Evolutionary conservation across 2,888 invertebrate genomes (phyloP).

Genomic region (Erebia epiphron): DNA sequence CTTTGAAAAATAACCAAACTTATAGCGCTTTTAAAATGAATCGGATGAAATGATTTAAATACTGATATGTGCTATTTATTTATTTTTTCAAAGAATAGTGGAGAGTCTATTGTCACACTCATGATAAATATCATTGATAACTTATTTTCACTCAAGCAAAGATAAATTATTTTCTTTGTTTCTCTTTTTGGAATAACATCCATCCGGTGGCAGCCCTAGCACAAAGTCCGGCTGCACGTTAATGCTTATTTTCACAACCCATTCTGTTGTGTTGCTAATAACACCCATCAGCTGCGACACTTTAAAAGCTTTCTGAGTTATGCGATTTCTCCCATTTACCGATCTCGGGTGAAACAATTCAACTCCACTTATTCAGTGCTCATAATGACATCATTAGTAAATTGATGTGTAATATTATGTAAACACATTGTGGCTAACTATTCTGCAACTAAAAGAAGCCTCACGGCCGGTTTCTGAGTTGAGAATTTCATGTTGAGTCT

Average conservation of each 20-base stretch:
- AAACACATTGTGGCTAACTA: not conserved
- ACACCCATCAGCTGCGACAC: constrained; percentile 32
- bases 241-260: constrained; percentile 32
- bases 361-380: not conserved
- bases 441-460: too few relatives aligned
- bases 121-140: too few relatives aligned
- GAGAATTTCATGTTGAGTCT: too few relatives aligned
- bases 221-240: constrained; percentile 34
- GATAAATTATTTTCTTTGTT: not conserved
- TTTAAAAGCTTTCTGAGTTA: constrained; percentile 20
- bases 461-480: too few relatives aligned
- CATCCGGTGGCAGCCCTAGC: constrained; percentile 23
- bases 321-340: constrained; percentile 18
- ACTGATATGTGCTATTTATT: too few relatives aligned
- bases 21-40: too few relatives aligned
- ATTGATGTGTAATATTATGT: not conserved
- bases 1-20: too few relatives aligned
- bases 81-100: too few relatives aligned
- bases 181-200: too few relatives aligned
- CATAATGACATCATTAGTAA: not conserved
- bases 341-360: constrained; percentile 1
- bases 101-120: too few relatives aligned
- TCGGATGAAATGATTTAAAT: too few relatives aligned
- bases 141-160: too few relatives aligned
- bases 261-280: constrained; percentile 32